phyloP scores from a whole-genome alignment of 2,113 vertebrate genomes.

The Elephantulus edwardii region DNA sequence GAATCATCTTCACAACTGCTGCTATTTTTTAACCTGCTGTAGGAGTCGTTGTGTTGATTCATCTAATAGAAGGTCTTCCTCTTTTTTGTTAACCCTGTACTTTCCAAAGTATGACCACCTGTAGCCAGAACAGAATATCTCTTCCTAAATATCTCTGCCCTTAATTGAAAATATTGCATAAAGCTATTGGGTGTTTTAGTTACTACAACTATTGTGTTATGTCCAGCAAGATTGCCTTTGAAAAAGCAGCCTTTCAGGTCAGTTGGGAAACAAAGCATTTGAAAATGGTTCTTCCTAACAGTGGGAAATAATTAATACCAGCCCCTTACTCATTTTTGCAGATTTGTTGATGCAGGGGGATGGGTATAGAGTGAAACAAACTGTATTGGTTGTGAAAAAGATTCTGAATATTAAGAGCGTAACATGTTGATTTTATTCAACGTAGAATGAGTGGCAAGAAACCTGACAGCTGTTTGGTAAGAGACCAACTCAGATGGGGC shows the following conservation, averaged over 20 bases:
- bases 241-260: neutral
- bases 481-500: no score
- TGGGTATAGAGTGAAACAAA: neutral
- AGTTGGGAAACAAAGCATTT: neutral
- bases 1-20: neutral
- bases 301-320: neutral
- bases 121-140: neutral
- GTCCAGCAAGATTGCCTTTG: neutral
- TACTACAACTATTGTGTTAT: neutral
- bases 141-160: neutral
- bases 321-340: neutral
- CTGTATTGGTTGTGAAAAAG: neutral
- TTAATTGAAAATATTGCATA: neutral
- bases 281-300: neutral
- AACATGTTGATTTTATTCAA: neutral
- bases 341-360: neutral
- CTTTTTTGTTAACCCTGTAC: neutral
- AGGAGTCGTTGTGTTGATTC: neutral
- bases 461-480: neutral
- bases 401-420: neutral
- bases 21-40: neutral
- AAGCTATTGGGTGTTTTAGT: neutral
- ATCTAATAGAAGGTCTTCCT: neutral
- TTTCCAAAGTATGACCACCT: neutral
- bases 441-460: fast-evolving